phyloP scores from a whole-genome alignment of 1,140 invertebrate genomes.

The Aphidius gifuensis region DNA sequence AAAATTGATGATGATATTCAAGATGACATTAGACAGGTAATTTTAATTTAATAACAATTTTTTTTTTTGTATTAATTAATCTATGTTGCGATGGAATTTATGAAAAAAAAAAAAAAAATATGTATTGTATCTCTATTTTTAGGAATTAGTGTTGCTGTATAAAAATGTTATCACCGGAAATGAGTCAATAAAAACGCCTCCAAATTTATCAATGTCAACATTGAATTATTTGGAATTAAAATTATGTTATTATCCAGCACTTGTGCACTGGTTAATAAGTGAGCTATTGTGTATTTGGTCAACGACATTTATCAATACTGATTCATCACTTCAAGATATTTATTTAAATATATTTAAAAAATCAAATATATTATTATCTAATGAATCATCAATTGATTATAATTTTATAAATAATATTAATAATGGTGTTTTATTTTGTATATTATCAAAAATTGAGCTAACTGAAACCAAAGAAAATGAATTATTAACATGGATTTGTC shows the following conservation, averaged over 20 bases:
- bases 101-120: no score
- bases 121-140: not conserved
- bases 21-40: constrained; percentile 26
- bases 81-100: no score
- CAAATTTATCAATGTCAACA: constrained; percentile 24
- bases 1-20: constrained; percentile 25
- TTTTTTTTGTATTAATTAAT: constrained; percentile 1
- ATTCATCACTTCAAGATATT: constrained; percentile 35
- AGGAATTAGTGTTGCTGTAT: not conserved
- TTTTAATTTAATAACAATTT: not conserved
- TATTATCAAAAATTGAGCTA: constrained; percentile 43
- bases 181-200: not conserved
- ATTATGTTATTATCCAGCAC: constrained; percentile 29
- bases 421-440: constrained; percentile 32
- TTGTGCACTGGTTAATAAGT: constrained; percentile 43
- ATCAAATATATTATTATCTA: constrained; percentile 21
- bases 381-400: constrained; percentile 14
- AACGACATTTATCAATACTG: constrained; percentile 19
- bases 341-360: constrained; percentile 34
- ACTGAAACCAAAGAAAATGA: constrained; percentile 31
- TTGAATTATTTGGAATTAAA: constrained; percentile 35
- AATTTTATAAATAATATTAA: constrained; percentile 19
- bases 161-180: no score
- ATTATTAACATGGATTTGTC: constrained; percentile 34
- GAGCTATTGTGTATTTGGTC: constrained; percentile 35